Evolutionary conservation across 1,140 invertebrate species (phyloP), one percentile per base, ranked within the genome.

Genomic region (Spodoptera frugiperda): DNA sequence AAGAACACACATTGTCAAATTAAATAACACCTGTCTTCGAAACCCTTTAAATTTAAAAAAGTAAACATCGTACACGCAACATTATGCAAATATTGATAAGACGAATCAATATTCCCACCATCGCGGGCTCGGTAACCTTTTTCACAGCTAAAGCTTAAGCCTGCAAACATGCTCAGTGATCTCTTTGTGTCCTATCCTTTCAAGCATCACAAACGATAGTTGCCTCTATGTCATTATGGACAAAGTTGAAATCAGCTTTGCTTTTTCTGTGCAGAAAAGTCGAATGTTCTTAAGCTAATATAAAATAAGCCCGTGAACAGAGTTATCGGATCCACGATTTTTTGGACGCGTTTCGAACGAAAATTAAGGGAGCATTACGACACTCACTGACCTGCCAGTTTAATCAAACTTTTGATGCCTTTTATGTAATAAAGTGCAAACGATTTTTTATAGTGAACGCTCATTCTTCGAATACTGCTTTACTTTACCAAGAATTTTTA

Each of bases 261-360:
- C 0, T 1, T 15, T 53, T 21, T n/a, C 10, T 15, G 17, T 15
- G 49, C 39, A 30, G 68, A 79, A 84, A 82, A 84, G 78, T 84
- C 48, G 79, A 87, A 83, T 82, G 81, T 87, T 79, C 75, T 83
- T 80, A 79, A 84, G 82, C 78, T 77, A 81, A 83, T 83, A 85
- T 78, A 77, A 82, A 80, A 83, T 75, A 78, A 78, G 78, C 67
- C 51, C 76, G 78, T 72, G 78, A 82, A 81, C 78, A 79, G 74
- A 84, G 78, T 84, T 87, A 87, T 87, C 86, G 67, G 86, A 85
- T 85, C 77, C 85, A 87, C 85, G 85, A 85, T 82, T 85, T 87
- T 74, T 85, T 82, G 77, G 77, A 78, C 78, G 79, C 67, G 72
- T 79, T 81, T 78, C 30, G 70, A 70, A 67, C 70, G 78, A 76